These are phyloP conservation scores for Polydrusus cervinus DNA, from an alignment of 2,888 invertebrate species.

Conservation along the genomic window DNA sequence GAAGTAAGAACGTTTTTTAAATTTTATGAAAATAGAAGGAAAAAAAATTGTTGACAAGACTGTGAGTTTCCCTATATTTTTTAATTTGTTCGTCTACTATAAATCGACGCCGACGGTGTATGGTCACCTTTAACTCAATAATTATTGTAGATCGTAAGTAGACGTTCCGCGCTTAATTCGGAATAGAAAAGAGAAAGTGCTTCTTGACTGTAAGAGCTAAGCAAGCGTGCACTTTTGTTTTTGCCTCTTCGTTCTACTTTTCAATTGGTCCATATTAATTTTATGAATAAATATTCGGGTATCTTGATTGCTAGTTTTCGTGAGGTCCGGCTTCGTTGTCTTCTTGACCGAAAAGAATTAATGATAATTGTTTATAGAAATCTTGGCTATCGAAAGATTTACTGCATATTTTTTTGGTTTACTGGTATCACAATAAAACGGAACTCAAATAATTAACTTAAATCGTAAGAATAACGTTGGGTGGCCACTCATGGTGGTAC, in stretches of 20 bases:
- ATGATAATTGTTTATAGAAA: background rate
- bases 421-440: too few relatives aligned
- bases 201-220: constrained; percentile 38
- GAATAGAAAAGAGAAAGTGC: constrained; percentile 52
- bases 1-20: too few relatives aligned
- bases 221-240: constrained; percentile 49
- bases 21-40: too few relatives aligned
- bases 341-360: constrained; percentile 10
- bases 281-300: constrained; percentile 26
- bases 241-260: constrained; percentile 40
- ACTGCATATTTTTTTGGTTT: too few relatives aligned
- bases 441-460: too few relatives aligned
- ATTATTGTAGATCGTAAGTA: constrained; percentile 38
- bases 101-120: too few relatives aligned
- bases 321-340: constrained; percentile 14
- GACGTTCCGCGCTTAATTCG: constrained; percentile 48
- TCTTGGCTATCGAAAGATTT: background rate
- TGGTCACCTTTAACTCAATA: constrained; percentile 22
- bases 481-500: too few relatives aligned
- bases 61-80: too few relatives aligned
- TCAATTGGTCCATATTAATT: constrained; percentile 20
- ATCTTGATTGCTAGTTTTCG: background rate
- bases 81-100: too few relatives aligned
- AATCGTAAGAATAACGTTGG: too few relatives aligned
- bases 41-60: too few relatives aligned